Evolutionary conservation across 2,888 invertebrate genomes (phyloP).

Genomic region (Thymelicus acteon): DNA sequence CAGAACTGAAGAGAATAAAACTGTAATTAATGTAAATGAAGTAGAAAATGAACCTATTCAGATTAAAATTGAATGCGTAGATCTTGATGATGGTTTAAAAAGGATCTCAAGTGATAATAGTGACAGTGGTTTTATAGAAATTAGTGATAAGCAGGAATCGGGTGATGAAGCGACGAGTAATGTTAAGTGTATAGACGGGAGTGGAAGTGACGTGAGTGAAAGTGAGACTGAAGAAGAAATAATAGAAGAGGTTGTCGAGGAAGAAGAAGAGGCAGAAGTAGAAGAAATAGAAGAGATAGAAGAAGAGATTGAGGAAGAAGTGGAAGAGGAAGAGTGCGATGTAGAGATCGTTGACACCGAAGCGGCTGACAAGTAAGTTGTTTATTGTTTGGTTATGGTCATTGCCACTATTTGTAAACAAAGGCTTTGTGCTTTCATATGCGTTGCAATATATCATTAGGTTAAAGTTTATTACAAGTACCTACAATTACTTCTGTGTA

Average conservation of each 20-base stretch:
- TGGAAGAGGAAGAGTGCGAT: constrained; percentile 40
- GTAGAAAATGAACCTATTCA: constrained; percentile 52
- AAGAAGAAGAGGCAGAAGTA: constrained; percentile 59
- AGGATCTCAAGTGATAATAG: constrained; percentile 77
- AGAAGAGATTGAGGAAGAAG: constrained; percentile 47
- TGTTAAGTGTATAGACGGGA: constrained; percentile 52
- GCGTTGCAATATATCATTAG: too few relatives aligned
- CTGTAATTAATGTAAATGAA: constrained; percentile 62
- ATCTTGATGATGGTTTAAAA: constrained; percentile 54
- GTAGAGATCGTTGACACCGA: constrained; percentile 55
- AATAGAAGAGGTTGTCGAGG: constrained; percentile 60
- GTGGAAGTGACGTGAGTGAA: constrained; percentile 47
- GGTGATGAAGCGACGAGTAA: constrained; percentile 61
- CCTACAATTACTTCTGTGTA: too few relatives aligned
- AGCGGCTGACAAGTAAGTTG: constrained; percentile 59
- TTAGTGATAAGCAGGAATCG: constrained; percentile 66
- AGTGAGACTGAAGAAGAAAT: constrained; percentile 54
- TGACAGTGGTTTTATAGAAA: constrained; percentile 80
- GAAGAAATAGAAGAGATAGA: constrained; percentile 62
- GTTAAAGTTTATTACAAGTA: too few relatives aligned
- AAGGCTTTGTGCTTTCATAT: background rate
- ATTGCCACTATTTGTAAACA: constrained; percentile 7
- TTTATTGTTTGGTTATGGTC: constrained; percentile 10
- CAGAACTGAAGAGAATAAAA: constrained; percentile 61
- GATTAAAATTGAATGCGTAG: constrained; percentile 61